phyloP scores from a whole-genome alignment of 2,888 invertebrate species.

The Agrochola litura region DNA sequence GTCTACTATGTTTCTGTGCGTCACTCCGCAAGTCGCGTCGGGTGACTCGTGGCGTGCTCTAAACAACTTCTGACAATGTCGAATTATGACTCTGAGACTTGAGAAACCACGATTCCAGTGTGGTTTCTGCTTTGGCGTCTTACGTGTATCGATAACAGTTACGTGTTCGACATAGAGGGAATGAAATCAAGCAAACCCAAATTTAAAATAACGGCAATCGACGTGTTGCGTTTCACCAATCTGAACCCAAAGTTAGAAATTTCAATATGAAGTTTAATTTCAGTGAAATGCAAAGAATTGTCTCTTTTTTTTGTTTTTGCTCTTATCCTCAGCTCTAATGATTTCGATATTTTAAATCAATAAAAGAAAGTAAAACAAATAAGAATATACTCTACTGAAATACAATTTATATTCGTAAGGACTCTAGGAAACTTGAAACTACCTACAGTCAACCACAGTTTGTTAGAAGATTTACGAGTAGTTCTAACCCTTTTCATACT shows the following conservation, averaged over 20 bases:
- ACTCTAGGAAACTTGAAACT: neutral
- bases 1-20: too few species aligned
- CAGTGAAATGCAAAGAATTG: too few species aligned
- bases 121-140: neutral
- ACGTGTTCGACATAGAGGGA: neutral
- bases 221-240: too few species aligned
- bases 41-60: too few species aligned
- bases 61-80: neutral
- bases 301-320: too few species aligned
- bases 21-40: neutral
- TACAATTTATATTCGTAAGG: neutral
- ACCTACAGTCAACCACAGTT: neutral
- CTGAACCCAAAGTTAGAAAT: too few species aligned
- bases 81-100: neutral
- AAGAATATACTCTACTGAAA: too few species aligned
- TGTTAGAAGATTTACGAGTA: conserved; percentile 8
- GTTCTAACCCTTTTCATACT: conserved; percentile 11
- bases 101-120: neutral
- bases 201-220: too few species aligned
- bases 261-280: too few species aligned
- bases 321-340: too few species aligned
- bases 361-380: too few species aligned
- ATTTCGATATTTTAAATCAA: too few species aligned
- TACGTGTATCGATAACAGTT: neutral
- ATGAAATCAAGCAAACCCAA: neutral